Evolutionary conservation across 2,113 vertebrate species (phyloP).

Genomic region (Ciconia maguari): DNA sequence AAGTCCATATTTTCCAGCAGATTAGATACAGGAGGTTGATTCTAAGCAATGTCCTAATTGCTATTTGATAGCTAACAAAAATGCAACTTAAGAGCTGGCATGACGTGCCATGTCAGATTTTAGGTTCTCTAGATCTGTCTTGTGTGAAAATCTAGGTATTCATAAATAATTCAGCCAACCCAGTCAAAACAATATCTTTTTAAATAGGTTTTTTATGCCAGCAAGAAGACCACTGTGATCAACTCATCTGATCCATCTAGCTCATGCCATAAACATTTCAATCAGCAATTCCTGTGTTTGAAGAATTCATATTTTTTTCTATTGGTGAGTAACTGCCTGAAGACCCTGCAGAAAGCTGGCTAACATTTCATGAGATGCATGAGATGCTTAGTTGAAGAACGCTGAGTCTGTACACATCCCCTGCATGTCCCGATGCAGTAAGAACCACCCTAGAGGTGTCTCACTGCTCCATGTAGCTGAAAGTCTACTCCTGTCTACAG

Average conservation of each 20-base stretch:
- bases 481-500: neutral
- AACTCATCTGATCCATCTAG: neutral
- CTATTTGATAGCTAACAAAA: neutral
- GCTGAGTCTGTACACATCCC: neutral
- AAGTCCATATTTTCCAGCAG: conserved; percentile 6
- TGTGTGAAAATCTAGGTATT: neutral
- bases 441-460: neutral
- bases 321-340: neutral
- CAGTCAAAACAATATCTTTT: neutral
- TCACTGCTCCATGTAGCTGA: neutral
- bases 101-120: neutral
- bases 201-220: neutral
- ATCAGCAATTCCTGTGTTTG: neutral
- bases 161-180: neutral
- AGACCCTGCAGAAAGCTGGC: neutral
- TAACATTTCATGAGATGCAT: neutral
- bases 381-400: neutral
- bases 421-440: neutral
- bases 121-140: neutral
- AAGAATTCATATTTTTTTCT: neutral
- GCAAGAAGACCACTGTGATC: neutral
- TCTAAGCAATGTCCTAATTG: conserved; percentile 20
- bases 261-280: neutral
- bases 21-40: conserved; percentile 3
- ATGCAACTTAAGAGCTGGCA: neutral